Evolutionary conservation across 2,113 vertebrate genomes (phyloP).

Genomic region (Tautogolabrus adspersus): DNA sequence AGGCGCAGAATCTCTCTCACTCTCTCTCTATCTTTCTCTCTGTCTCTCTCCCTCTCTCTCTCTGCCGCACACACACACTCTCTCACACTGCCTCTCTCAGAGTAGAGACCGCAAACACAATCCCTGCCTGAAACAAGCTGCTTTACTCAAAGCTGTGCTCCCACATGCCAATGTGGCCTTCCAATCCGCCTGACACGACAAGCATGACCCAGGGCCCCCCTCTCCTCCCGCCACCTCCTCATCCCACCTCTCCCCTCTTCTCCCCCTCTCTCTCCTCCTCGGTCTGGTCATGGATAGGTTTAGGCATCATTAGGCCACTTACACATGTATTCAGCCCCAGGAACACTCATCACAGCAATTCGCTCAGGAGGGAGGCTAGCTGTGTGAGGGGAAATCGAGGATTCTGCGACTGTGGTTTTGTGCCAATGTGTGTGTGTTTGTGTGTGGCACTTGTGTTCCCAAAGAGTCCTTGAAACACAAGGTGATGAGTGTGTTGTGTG

Average conservation of each 20-base stretch:
- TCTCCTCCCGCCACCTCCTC: background rate
- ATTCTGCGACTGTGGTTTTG: slow-evolving; percentile 24
- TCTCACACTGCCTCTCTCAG: slow-evolving; percentile 30
- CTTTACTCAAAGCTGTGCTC: slow-evolving; percentile 75
- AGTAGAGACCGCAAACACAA: slow-evolving; percentile 71
- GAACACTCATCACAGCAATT: slow-evolving; percentile 66
- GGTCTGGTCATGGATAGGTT: slow-evolving; percentile 57
- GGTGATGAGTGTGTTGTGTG: slow-evolving; percentile 45
- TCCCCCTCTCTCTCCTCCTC: slow-evolving; percentile 8
- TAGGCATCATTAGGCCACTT: slow-evolving; percentile 78
- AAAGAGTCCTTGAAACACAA: slow-evolving; percentile 56
- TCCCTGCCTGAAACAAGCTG: slow-evolving; percentile 81
- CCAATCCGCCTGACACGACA: slow-evolving; percentile 77
- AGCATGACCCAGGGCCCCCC: slow-evolving; percentile 56
- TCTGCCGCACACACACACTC: background rate
- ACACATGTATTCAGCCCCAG: slow-evolving; percentile 71
- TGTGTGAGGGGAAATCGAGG: slow-evolving; percentile 40
- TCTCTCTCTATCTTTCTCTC: slow-evolving; percentile 26
- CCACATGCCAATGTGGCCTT: slow-evolving; percentile 68
- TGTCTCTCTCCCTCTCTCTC: slow-evolving; percentile 15
- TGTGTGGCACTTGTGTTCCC: slow-evolving; percentile 44
- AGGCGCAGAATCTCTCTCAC: slow-evolving; percentile 50
- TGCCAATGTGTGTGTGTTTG: background rate
- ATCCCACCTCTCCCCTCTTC: slow-evolving; percentile 3
- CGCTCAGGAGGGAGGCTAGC: slow-evolving; percentile 50